A percentile compares a stretch with the other conserved stretches of the same genome.
Evolutionary conservation across 2,797 vertebrate genomes (phyloP).

Genomic region (Lithobates sylvaticus): DNA sequence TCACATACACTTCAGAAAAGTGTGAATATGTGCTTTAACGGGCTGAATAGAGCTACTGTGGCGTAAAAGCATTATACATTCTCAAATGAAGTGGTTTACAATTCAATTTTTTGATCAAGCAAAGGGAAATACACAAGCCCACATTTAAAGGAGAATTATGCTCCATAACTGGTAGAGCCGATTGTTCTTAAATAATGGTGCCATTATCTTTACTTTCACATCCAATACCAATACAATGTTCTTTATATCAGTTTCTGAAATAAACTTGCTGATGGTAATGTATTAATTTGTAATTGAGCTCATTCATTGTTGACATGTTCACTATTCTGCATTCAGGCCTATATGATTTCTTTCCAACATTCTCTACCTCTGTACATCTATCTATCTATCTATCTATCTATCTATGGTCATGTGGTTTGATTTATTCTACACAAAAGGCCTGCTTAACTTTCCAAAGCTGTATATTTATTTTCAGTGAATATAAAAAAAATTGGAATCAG

Average conservation of each 20-base stretch:
- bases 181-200: not conserved
- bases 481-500: not conserved
- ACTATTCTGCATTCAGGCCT: too few species aligned
- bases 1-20: conserved; percentile 53
- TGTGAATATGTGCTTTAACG: conserved; percentile 21
- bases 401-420: too few species aligned
- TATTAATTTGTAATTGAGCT: not conserved
- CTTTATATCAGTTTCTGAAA: not conserved
- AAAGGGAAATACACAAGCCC: not conserved
- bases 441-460: not conserved
- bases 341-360: too few species aligned
- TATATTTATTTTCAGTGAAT: not conserved
- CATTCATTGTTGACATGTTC: not conserved
- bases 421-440: not conserved
- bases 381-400: not conserved
- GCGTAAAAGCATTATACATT: conserved; percentile 9
- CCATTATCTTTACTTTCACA: not conserved
- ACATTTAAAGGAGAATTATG: not conserved
- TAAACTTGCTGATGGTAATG: not conserved
- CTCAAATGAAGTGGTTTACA: not conserved
- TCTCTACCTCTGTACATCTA: too few species aligned
- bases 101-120: not conserved
- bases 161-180: not conserved
- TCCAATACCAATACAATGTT: not conserved
- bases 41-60: not conserved